Evolutionary conservation across 2,888 invertebrate genomes (phyloP).

Genomic region (Globia sparganii): DNA sequence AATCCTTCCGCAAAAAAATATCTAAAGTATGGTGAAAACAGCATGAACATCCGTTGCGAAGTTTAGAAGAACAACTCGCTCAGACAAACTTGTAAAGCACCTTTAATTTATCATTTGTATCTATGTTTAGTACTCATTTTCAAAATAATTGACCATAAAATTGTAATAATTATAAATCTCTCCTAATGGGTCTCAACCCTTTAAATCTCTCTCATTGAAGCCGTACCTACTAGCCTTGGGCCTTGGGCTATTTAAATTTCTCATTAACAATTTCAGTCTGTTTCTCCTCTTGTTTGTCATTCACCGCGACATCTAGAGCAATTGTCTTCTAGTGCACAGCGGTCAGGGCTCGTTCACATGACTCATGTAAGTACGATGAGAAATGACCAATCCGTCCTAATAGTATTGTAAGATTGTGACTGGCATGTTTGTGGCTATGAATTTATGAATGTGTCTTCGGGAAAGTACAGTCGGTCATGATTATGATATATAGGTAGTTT

Average conservation of each 20-base stretch:
- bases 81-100: too few relatives aligned
- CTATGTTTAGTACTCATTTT: neutral
- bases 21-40: too few relatives aligned
- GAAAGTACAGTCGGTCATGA: neutral
- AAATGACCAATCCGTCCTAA: conserved; percentile 19
- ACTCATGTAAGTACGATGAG: conserved; percentile 18
- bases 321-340: conserved; percentile 37
- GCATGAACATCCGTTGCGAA: too few relatives aligned
- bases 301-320: conserved; percentile 47
- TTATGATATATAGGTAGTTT: neutral
- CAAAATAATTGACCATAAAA: neutral
- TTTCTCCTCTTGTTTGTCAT: conserved; percentile 49
- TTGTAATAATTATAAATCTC: neutral
- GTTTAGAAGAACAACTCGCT: too few relatives aligned
- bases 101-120: neutral
- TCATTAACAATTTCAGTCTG: conserved; percentile 23
- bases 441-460: conserved; percentile 22
- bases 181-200: neutral
- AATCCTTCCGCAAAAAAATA: too few relatives aligned
- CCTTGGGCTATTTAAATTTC: conserved; percentile 39
- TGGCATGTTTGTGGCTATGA: neutral
- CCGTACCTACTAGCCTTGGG: conserved; percentile 4
- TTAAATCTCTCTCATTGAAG: neutral
- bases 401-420: neutral
- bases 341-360: conserved; percentile 44